Evolutionary conservation across 2,797 vertebrate species (phyloP), one percentile per base, ranked within the genome.

Genomic region (Chloroceryle inda): DNA sequence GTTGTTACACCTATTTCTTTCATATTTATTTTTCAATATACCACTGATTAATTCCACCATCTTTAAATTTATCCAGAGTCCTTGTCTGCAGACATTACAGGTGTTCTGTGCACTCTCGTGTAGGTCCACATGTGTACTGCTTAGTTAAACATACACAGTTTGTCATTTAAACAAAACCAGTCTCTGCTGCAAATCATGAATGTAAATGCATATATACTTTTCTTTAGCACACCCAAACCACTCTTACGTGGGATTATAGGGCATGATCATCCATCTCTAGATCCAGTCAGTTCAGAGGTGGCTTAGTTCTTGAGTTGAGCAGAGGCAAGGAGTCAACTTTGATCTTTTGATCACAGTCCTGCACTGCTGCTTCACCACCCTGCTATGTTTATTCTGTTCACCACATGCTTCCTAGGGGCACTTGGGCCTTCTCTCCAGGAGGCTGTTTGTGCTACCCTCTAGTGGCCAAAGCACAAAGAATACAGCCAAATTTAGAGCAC

Each of bases 401-500:
- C 16, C 5, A 1, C 2, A 31, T 15, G 7, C 31, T 33, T 63
- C 7, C 40, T 13, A 37, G 64, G 76, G 80, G 92, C 62, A 64
- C 38, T 22, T 33, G 71, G 33, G 40, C 80, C 67, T 42, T 47
- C 26, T 38, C 68, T 85, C n/a, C 42, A 67, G 81, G 81, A 92
- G 47, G 40, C 86, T 94, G 92, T 91, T 97, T 88, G 84, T 96
- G 86, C 94, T 97, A 85, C 95, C 94, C 91, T 96, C 95, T 96
- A 93, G 96, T 94, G 96, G 91, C 64, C 53, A 71, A 76, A 89
- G 27, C 49, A 71, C 49, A 21, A 91, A 87, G 86, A 53, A 78
- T 55, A 37, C 35, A 59, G 9, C 0, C 11, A 63, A 77, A 58
- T 77, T 21, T 21, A 20, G 44, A 85, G 19, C n/a, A 3, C 23